A percentile compares a stretch with the other conserved stretches of the same genome.
phyloP scores from a whole-genome alignment of 35 echinoderm and acorn worm genomes.

The Apostichopus californicus region DNA sequence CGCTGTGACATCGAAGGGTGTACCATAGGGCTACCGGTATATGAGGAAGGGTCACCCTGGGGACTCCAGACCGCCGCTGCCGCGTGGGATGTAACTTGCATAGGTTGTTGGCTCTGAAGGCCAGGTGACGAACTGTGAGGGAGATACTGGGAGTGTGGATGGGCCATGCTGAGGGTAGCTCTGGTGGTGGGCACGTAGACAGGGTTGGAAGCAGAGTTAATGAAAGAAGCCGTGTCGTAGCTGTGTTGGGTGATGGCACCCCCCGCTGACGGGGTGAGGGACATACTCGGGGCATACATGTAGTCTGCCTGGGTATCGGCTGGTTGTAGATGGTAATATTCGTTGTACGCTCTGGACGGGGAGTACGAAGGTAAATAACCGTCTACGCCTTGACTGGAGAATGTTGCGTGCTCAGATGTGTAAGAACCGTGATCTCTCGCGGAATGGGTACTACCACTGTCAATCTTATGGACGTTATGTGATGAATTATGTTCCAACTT shows the following conservation, averaged over 20 bases:
- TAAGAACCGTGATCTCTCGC: background rate
- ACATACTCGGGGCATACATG: conserved; percentile 73
- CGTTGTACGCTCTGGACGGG: background rate
- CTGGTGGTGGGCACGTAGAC: conserved; percentile 97
- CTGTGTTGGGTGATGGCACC: conserved; percentile 48
- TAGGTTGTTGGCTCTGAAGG: conserved; percentile 35
- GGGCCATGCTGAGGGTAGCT: conserved; percentile 49
- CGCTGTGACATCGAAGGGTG: conserved; percentile 72
- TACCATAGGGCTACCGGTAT: conserved; percentile 37
- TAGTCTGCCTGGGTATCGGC: conserved; percentile 34
- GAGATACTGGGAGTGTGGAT: conserved; percentile 81
- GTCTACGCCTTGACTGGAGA: conserved; percentile 1
- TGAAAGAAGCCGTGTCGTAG: conserved; percentile 74
- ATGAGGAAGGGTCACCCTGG: conserved; percentile 65
- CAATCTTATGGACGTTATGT: background rate
- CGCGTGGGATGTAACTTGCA: conserved; percentile 73
- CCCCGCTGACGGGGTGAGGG: conserved; percentile 54
- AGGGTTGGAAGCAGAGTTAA: conserved; percentile 78
- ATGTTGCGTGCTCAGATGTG: background rate
- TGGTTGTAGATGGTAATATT: conserved; percentile 37
- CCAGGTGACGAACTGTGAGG: conserved; percentile 73
- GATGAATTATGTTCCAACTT: conserved; percentile 11
- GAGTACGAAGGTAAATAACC: background rate
- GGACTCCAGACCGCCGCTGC: conserved; percentile 91
- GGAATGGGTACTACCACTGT: background rate